A percentile compares a stretch with the other conserved stretches of the same genome.
These are phyloP conservation scores for Prionace glauca DNA, from an alignment of 2,797 vertebrate species.

Conservation along the genomic window DNA sequence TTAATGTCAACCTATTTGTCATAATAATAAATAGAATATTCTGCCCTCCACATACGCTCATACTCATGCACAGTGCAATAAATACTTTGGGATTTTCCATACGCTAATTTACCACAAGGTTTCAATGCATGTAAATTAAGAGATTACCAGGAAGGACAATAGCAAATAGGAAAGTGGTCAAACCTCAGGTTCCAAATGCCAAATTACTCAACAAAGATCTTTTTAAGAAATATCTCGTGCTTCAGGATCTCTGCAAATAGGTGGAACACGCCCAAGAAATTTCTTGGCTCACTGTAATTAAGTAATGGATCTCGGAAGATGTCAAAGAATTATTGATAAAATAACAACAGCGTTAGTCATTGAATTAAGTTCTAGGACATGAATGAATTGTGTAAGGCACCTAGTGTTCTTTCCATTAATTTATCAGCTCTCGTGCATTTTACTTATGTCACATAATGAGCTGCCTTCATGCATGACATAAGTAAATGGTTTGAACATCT, in stretches of 20 bases:
- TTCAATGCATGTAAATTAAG: not conserved
- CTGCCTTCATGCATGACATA: too few relatives aligned
- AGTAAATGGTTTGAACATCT: not conserved
- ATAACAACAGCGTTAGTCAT: not conserved
- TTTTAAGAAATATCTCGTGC: not conserved
- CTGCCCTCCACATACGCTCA: not conserved
- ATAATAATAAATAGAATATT: too few relatives aligned
- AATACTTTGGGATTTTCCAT: not conserved
- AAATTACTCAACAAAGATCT: not conserved
- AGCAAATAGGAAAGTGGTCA: not conserved
- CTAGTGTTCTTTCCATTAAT: not conserved
- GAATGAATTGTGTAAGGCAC: not conserved
- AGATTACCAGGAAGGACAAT: not conserved
- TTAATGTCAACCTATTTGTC: too few relatives aligned
- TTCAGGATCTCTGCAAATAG: not conserved
- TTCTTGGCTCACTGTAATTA: not conserved
- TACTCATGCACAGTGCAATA: not conserved
- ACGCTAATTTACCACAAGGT: not conserved
- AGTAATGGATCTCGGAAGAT: not conserved
- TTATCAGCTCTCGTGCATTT: not conserved
- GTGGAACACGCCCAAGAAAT: not conserved
- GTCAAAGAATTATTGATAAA: not conserved
- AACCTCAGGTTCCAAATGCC: not conserved
- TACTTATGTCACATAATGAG: not conserved
- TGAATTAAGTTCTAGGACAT: not conserved